Conservation (phyloP, 2,797 vertebrate species). For the Phaenicophaeus curvirostris region DNA sequence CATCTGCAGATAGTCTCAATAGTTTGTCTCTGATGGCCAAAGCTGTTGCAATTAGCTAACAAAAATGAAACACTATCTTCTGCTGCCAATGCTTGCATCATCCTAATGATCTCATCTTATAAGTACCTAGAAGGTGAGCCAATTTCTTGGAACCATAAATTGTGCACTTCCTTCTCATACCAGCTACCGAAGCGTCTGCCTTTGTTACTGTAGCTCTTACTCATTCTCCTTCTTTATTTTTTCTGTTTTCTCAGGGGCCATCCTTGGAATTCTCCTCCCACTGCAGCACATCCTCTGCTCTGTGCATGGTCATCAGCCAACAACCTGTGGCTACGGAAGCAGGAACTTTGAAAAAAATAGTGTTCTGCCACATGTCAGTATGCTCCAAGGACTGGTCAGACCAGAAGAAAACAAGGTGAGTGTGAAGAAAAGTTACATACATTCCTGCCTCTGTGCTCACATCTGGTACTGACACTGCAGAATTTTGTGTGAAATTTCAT, state of each 20-base stretch:
- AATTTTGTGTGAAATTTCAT: background rate
- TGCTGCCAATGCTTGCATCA: slow-evolving; percentile 54
- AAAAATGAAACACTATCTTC: slow-evolving; percentile 41
- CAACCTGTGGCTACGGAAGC: background rate
- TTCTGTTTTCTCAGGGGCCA: background rate
- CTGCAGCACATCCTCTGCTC: background rate
- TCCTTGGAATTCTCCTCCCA: background rate
- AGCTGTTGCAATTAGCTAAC: slow-evolving; percentile 51
- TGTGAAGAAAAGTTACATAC: background rate
- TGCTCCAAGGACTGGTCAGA: background rate
- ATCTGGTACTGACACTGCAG: background rate
- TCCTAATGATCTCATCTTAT: slow-evolving; percentile 40
- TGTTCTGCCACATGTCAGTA: background rate
- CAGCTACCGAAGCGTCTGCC: background rate
- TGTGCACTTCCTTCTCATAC: background rate
- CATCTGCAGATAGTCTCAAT: background rate
- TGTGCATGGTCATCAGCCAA: background rate
- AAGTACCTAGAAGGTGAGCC: slow-evolving; percentile 25
- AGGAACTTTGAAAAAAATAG: background rate
- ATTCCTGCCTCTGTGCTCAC: background rate
- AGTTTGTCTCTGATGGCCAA: slow-evolving; percentile 25
- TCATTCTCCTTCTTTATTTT: background rate
- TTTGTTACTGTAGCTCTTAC: background rate
- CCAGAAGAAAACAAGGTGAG: background rate
- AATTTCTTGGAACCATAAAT: slow-evolving; percentile 17